These are phyloP conservation scores for Nemoura dubitans DNA, from an alignment of 2,888 invertebrate species.

Conservation along the genomic window DNA sequence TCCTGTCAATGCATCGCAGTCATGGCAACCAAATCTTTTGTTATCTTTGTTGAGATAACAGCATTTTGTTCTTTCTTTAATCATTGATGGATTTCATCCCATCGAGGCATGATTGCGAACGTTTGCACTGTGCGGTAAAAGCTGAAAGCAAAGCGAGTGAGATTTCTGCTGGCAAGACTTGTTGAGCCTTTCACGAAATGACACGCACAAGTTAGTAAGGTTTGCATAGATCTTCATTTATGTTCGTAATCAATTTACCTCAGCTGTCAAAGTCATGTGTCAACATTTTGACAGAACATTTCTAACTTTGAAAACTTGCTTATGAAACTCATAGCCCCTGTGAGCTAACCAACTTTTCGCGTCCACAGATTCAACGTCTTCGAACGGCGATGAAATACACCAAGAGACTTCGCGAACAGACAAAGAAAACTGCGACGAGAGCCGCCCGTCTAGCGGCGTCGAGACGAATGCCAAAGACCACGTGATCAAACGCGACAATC, in stretches of 20 bases:
- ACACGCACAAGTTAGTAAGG: not conserved
- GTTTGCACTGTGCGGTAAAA: not conserved
- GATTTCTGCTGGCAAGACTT: not conserved
- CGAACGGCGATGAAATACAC: constrained; percentile 33
- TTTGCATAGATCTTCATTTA: not conserved
- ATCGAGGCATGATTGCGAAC: not conserved
- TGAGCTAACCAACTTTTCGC: not conserved
- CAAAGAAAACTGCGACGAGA: constrained; percentile 31
- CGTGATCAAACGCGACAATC: not conserved
- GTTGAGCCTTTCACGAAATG: not conserved
- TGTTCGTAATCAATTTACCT: not conserved
- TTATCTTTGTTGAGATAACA: constrained; percentile 9
- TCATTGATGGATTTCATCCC: constrained; percentile 12
- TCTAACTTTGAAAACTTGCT: not conserved
- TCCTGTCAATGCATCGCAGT: constrained; percentile 25
- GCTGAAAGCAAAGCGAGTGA: not conserved
- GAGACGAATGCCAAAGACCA: not conserved
- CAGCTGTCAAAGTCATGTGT: not conserved
- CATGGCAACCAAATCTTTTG: constrained; percentile 33
- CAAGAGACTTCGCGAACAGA: constrained; percentile 48
- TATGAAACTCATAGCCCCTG: not conserved
- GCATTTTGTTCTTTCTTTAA: constrained; percentile 19
- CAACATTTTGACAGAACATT: not conserved
- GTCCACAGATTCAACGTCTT: constrained; percentile 28
- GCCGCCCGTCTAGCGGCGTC: not conserved